Percentiles rank a stretch among this genome's conserved stretches.
These are phyloP conservation scores for Trachemys scripta DNA, from an alignment of 2,113 vertebrate species.

Conservation along the genomic window DNA sequence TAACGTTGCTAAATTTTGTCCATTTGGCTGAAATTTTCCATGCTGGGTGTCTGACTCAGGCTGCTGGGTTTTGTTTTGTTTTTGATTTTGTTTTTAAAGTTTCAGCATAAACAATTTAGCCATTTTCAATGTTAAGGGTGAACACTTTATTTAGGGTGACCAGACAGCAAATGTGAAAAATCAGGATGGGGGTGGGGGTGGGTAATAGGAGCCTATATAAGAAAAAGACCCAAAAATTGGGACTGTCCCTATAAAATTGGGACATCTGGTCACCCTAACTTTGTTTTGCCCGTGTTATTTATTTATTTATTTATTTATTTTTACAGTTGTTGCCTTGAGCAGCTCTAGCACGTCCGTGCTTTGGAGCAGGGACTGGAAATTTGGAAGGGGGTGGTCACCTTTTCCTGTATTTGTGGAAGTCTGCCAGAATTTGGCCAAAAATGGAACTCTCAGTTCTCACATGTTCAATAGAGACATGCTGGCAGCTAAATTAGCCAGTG, in stretches of 20 bases:
- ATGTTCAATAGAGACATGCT: background rate
- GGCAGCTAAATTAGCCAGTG: background rate
- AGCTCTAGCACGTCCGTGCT: fast-evolving
- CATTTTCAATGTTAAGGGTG: background rate
- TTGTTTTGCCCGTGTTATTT: too few relatives aligned
- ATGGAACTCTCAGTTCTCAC: background rate
- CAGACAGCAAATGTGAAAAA: too few relatives aligned
- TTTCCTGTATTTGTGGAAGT: background rate
- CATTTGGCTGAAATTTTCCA: background rate
- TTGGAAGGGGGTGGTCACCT: background rate
- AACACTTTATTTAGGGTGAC: background rate
- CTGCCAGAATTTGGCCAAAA: background rate
- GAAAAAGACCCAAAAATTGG: too few relatives aligned
- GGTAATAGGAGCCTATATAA: too few relatives aligned
- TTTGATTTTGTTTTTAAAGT: background rate
- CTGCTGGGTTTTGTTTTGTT: background rate
- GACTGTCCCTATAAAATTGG: too few relatives aligned
- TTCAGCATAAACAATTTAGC: background rate
- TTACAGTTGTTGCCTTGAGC: background rate
- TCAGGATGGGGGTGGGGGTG: too few relatives aligned
- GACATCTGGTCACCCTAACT: too few relatives aligned
- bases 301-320: too few relatives aligned
- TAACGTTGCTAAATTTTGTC: background rate
- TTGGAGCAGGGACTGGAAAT: background rate
- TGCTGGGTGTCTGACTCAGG: too few relatives aligned